Evolutionary conservation across 2,888 invertebrate species (phyloP).

Genomic region (Erebia aethiops): DNA sequence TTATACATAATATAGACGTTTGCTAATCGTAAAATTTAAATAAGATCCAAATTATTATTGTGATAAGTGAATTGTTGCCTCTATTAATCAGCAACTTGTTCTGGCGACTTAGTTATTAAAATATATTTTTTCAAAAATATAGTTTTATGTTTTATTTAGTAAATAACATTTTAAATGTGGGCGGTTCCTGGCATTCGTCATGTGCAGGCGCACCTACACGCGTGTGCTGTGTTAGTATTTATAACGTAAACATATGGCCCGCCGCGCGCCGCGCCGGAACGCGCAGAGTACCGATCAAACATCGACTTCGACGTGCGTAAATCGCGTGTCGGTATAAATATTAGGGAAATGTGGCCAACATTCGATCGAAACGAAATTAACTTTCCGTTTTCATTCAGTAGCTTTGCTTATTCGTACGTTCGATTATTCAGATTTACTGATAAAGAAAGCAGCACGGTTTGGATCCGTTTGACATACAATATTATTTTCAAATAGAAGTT

Average conservation of each 20-base stretch:
- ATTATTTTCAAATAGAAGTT: too few species aligned
- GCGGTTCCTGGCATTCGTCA: slow-evolving; percentile 69
- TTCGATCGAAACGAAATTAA: slow-evolving; percentile 27
- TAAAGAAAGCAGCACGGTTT: too few species aligned
- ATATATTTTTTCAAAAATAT: too few species aligned
- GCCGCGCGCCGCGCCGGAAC: slow-evolving; percentile 27
- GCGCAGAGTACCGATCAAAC: slow-evolving; percentile 49
- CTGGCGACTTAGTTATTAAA: too few species aligned
- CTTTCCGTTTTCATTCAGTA: slow-evolving; percentile 22
- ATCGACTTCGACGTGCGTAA: slow-evolving; percentile 56
- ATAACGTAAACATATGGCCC: slow-evolving; percentile 78
- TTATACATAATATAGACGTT: too few species aligned
- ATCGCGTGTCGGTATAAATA: slow-evolving; percentile 45
- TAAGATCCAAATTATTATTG: too few species aligned
- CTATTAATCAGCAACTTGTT: too few species aligned
- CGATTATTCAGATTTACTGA: not conserved
- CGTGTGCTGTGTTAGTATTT: slow-evolving; percentile 65
- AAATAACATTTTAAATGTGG: slow-evolving; percentile 54
- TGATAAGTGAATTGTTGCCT: too few species aligned
- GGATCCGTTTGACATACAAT: too few species aligned
- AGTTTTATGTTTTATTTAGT: not conserved
- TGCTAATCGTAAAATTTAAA: too few species aligned
- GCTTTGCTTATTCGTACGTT: not conserved
- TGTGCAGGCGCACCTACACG: slow-evolving; percentile 60
- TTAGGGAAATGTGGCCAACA: slow-evolving; percentile 38